Conservation (phyloP, 2,888 invertebrate genomes). For the Patella pellucida region DNA sequence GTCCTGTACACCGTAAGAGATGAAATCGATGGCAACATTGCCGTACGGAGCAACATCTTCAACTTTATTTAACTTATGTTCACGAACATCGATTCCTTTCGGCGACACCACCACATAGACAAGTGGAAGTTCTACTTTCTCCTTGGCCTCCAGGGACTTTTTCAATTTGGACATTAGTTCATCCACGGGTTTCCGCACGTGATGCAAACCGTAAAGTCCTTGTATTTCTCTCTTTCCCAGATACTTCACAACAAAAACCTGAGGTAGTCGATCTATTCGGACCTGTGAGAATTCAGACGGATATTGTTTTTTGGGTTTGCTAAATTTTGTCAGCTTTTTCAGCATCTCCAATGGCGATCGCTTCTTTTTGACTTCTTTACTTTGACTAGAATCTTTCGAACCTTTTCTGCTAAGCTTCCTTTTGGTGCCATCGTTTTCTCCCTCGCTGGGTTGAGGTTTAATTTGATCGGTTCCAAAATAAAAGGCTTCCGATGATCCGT, state of each 20-base stretch:
- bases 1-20: slow-evolving; percentile 70
- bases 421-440: slow-evolving; percentile 23
- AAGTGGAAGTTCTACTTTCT: slow-evolving; percentile 63
- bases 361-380: slow-evolving; percentile 32
- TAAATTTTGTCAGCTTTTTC: slow-evolving; percentile 52
- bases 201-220: slow-evolving; percentile 65
- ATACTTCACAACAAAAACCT: slow-evolving; percentile 69
- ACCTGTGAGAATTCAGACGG: slow-evolving; percentile 55
- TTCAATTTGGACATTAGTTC: slow-evolving; percentile 61
- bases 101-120: slow-evolving; percentile 62
- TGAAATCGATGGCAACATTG: slow-evolving; percentile 66
- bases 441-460: not conserved
- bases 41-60: slow-evolving; percentile 44
- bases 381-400: slow-evolving; percentile 25
- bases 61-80: slow-evolving; percentile 60
- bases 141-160: slow-evolving; percentile 48
- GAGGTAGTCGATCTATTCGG: slow-evolving; percentile 65
- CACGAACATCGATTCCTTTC: slow-evolving; percentile 61
- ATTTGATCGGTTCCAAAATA: slow-evolving; percentile 11
- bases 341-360: slow-evolving; percentile 46
- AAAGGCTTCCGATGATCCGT: not conserved
- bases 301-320: slow-evolving; percentile 36
- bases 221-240: slow-evolving; percentile 61
- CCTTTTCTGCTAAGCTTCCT: slow-evolving; percentile 29
- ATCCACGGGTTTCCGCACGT: slow-evolving; percentile 66